These are phyloP conservation scores for Diacarnus erythraeanus DNA, from an alignment of 37 sponge, comb jelly and placozoan species.

Conservation along the genomic window DNA sequence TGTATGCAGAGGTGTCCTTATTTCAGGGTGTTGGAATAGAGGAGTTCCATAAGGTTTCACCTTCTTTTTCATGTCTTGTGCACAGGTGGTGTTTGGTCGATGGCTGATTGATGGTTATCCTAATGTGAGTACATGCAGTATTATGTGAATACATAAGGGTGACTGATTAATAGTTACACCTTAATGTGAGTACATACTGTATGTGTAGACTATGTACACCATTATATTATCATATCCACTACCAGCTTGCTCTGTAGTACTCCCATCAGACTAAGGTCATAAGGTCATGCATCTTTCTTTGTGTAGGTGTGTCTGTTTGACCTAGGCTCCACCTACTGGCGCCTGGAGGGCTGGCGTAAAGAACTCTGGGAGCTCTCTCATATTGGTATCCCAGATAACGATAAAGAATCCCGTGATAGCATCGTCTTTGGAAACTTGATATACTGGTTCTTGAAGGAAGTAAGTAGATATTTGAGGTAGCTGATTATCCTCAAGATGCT, in stretches of 20 bases:
- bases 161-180: too few relatives aligned
- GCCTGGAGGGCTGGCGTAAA: slow-evolving; percentile 75
- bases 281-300: background rate
- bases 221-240: too few relatives aligned
- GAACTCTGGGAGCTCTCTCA: slow-evolving; percentile 91
- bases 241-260: too few relatives aligned
- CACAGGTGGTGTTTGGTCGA: slow-evolving; percentile 86
- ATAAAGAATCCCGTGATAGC: slow-evolving; percentile 74
- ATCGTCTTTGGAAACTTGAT: slow-evolving; percentile 88
- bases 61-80: background rate
- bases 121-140: slow-evolving; percentile 38
- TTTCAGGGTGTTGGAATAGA: too few relatives aligned
- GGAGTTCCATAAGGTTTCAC: background rate
- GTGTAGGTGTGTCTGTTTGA: slow-evolving; percentile 88
- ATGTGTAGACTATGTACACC: too few relatives aligned
- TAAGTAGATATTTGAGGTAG: slow-evolving; percentile 18
- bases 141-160: too few relatives aligned
- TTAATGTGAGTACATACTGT: too few relatives aligned
- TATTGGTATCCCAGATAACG: slow-evolving; percentile 74
- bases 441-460: slow-evolving; percentile 90
- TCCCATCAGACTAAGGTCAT: background rate
- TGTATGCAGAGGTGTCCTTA: too few relatives aligned
- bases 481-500: too few relatives aligned
- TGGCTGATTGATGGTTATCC: slow-evolving; percentile 97
- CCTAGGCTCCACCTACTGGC: slow-evolving; percentile 71